Base-by-base conservation (phyloP, 2,797 vertebrate species). In the Megalops cyprinoides region DNA sequence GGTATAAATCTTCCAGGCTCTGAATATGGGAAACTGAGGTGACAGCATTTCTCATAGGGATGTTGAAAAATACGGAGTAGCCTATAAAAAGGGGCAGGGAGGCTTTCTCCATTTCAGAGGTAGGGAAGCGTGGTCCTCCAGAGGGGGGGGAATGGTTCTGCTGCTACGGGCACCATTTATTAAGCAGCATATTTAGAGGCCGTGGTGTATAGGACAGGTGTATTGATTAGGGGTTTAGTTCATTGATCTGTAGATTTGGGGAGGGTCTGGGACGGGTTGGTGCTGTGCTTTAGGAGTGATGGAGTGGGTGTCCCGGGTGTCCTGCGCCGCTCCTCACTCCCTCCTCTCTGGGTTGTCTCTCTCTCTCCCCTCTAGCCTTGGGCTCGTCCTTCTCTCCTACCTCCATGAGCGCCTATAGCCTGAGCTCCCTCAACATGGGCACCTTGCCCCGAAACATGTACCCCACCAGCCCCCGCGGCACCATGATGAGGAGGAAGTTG, bases 381-480 rank as follows among this genome's bases (percentile, higher is more conserved):
- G 94, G 95, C 86, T 95, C 95, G 76, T 94, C 95, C 87, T 96
- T 96, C 88, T 96, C 95, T 87, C 94, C 95, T 90, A 94, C 96
- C 91, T 96, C 98, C 91, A 97, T 99, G 97, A 99, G 98, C 31
- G 97, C 97, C 12, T 99, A 99, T 88, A 99, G 98, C 91, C 96
- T 99, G 91, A 98, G 97, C 86, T 99, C 98, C 87, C 96, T 99
- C 84, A 98, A 98, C 92, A 97, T 97, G 96, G 97, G 96, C 88
- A 97, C 97, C 42, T 91, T 99, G 91, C 97, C 98, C 88, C 94
- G 97, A 90, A 98, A 95, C 92, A 95, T 97, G 93, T 98, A 98
- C 92, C 98, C 97, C 86, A 98, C 96, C 8, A 99, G 98, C 90
- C 98, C 98, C 0, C 95, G 97, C 39, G 97, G 97, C 85, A 99